Percentiles rank a stretch among this genome's conserved stretches.
Conservation (phyloP, 2,113 vertebrate genomes). For the Abramis brama region DNA sequence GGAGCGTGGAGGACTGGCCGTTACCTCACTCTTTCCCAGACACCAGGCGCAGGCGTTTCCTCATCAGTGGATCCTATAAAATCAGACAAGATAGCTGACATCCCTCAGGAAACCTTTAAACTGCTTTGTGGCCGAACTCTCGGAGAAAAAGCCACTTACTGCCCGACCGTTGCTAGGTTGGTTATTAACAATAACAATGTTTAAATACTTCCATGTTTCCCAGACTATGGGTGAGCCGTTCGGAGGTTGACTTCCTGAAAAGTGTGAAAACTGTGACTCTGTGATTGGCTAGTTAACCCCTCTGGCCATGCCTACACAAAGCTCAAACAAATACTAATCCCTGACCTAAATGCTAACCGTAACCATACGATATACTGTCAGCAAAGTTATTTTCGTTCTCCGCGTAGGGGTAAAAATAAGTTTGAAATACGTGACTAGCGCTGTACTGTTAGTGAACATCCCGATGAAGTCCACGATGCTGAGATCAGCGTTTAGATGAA, state of each 20-base stretch:
- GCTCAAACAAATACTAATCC: too few species aligned
- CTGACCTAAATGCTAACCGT: too few species aligned
- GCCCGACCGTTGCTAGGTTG: constrained; percentile 76
- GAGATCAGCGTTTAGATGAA: too few species aligned
- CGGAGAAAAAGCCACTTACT: constrained; percentile 66
- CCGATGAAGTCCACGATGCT: too few species aligned
- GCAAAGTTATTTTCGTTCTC: too few species aligned
- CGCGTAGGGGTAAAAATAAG: too few species aligned
- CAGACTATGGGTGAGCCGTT: background rate
- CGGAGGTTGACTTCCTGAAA: background rate
- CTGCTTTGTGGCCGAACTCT: constrained; percentile 60
- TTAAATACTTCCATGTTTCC: background rate
- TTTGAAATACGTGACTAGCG: too few species aligned
- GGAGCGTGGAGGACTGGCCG: constrained; percentile 50
- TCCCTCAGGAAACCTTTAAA: constrained; percentile 63
- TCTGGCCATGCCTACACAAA: too few species aligned
- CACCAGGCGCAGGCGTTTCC: constrained; percentile 51
- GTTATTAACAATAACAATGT: constrained; percentile 56
- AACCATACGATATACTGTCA: too few species aligned
- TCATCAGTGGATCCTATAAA: constrained; percentile 49
- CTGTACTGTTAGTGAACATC: too few species aligned
- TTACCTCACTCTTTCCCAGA: constrained; percentile 60
- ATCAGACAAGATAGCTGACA: constrained; percentile 48
- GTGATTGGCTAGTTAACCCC: background rate
- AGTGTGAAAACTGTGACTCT: background rate